Conservation (phyloP, 2,113 vertebrate species). For the Paramormyrops kingsleyae region DNA sequence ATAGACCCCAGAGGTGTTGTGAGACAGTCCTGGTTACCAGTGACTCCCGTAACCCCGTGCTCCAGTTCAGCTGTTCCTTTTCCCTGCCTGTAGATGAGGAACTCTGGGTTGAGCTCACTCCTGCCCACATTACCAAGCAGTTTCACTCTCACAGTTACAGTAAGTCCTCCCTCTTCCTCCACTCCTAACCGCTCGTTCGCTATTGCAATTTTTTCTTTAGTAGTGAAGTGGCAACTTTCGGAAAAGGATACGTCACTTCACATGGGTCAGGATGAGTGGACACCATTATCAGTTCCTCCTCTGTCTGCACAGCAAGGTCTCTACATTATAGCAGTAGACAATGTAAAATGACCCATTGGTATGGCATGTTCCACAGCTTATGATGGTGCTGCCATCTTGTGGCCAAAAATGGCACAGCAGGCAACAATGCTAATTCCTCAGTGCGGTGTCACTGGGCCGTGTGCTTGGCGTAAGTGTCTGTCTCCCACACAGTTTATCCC, state of each 20-base stretch:
- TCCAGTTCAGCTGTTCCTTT: slow-evolving; percentile 49
- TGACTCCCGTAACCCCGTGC: neutral
- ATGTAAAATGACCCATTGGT: neutral
- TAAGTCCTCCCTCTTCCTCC: slow-evolving; percentile 35
- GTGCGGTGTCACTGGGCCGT: neutral
- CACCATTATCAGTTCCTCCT: neutral
- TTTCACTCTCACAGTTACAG: slow-evolving; percentile 35
- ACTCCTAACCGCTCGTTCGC: neutral
- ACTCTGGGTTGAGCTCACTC: slow-evolving; percentile 39
- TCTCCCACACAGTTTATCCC: slow-evolving; percentile 43
- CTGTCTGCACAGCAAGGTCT: neutral
- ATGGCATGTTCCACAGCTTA: neutral
- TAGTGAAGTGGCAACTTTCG: neutral
- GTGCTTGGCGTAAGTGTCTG: neutral
- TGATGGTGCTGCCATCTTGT: slow-evolving; percentile 38
- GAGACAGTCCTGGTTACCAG: neutral
- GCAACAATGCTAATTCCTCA: neutral
- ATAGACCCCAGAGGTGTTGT: slow-evolving; percentile 38
- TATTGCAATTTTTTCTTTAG: neutral
- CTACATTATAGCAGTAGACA: neutral
- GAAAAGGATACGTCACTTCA: neutral
- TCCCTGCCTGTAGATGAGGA: slow-evolving; percentile 16
- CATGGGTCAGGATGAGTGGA: neutral
- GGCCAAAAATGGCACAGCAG: slow-evolving; percentile 18
- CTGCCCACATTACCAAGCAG: slow-evolving; percentile 28